phyloP scores from a whole-genome alignment of 2,888 invertebrate species.

The Tenthredo mesomela region DNA sequence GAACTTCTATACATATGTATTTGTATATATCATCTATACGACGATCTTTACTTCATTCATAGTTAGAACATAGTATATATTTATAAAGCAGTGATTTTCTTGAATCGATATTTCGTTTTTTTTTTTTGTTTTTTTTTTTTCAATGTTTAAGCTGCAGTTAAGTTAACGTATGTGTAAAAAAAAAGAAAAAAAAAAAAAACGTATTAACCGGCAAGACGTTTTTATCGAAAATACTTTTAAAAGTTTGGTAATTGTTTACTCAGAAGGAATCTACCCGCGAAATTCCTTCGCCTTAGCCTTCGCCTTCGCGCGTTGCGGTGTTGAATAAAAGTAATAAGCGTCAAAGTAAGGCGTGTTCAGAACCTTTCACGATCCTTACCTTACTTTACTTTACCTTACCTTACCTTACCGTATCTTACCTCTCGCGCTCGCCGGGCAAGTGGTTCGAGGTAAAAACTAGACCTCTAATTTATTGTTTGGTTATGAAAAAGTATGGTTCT shows the following conservation, averaged over 20 bases:
- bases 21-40: too few relatives aligned
- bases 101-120: not conserved
- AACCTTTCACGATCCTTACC: not conserved
- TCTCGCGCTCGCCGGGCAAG: not conserved
- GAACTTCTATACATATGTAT: not conserved
- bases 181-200: too few relatives aligned
- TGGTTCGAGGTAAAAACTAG: slow-evolving; percentile 3
- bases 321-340: slow-evolving; percentile 3
- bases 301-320: not conserved
- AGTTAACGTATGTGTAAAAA: too few relatives aligned
- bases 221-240: not conserved
- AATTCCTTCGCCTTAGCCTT: not conserved
- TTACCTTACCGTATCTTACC: too few relatives aligned
- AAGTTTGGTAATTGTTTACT: not conserved
- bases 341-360: slow-evolving; percentile 3
- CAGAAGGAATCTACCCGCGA: not conserved
- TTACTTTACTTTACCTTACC: not conserved
- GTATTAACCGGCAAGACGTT: not conserved
- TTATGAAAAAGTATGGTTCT: not conserved
- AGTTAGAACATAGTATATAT: too few relatives aligned
- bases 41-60: not conserved
- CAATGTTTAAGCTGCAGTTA: not conserved
- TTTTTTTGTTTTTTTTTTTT: too few relatives aligned
- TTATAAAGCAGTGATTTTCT: not conserved
- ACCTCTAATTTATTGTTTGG: not conserved